These are phyloP conservation scores for Hippocampus zosterae DNA, from an alignment of 2,113 vertebrate species.

Conservation along the genomic window DNA sequence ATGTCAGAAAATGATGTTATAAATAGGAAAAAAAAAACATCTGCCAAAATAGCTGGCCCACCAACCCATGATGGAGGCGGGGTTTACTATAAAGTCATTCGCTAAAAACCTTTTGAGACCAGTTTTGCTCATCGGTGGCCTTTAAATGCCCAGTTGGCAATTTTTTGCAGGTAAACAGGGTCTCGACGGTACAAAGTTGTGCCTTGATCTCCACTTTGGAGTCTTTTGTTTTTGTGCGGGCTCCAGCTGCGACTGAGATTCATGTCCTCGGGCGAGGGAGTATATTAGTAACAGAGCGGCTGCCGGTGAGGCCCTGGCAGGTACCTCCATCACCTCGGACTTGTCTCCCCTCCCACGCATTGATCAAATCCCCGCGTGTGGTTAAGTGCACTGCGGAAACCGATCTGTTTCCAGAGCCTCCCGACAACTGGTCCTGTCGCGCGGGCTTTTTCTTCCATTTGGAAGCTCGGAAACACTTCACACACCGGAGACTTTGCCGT, in stretches of 20 bases:
- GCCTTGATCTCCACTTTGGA: constrained; percentile 15
- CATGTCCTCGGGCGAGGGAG: constrained; percentile 47
- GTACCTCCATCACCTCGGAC: constrained; percentile 63
- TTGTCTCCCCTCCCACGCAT: constrained; percentile 48
- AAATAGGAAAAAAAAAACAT: no score
- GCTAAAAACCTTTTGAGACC: no score
- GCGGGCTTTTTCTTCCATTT: background rate
- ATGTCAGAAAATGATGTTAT: no score
- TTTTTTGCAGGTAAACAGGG: constrained; percentile 2
- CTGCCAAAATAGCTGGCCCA: no score
- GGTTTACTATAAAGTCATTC: no score
- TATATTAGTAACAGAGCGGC: constrained; percentile 68
- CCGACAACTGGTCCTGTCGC: constrained; percentile 16
- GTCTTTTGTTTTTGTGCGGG: constrained; percentile 20
- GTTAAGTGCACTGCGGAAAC: constrained; percentile 48
- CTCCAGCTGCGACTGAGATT: constrained; percentile 48
- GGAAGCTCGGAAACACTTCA: background rate
- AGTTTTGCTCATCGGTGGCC: background rate
- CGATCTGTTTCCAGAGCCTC: constrained; percentile 45
- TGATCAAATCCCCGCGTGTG: constrained; percentile 53
- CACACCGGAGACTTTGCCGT: constrained; percentile 13
- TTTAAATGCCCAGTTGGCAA: background rate
- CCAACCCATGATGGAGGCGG: no score
- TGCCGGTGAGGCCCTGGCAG: constrained; percentile 53
- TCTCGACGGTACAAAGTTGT: background rate